phyloP scores from a whole-genome alignment of 2,888 invertebrate species.

The Dolomedes plantarius region DNA sequence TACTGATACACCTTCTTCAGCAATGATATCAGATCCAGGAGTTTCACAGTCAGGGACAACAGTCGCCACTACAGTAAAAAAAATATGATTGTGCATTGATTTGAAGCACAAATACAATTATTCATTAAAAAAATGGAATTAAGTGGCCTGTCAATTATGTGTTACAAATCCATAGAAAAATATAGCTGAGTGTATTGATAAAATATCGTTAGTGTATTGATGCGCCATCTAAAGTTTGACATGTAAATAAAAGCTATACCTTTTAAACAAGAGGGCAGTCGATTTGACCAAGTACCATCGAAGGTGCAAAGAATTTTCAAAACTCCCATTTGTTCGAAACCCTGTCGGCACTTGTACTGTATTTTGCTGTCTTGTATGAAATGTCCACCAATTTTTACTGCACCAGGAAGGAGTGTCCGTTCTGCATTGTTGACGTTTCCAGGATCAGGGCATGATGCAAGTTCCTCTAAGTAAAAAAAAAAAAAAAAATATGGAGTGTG shows the following conservation, averaged over 20 bases:
- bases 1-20: slow-evolving; percentile 39
- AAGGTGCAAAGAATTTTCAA: slow-evolving; percentile 24
- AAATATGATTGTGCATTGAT: no score
- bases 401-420: slow-evolving; percentile 7
- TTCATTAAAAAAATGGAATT: no score
- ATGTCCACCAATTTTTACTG: slow-evolving; percentile 23
- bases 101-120: no score
- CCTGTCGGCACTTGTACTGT: slow-evolving; percentile 38
- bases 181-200: no score
- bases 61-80: slow-evolving; percentile 37
- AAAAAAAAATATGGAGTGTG: neutral
- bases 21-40: slow-evolving; percentile 40
- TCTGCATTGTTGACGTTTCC: slow-evolving; percentile 38
- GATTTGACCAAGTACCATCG: slow-evolving; percentile 61
- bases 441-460: slow-evolving; percentile 54
- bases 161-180: no score
- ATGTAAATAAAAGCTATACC: neutral
- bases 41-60: slow-evolving; percentile 53
- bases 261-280: slow-evolving; percentile 54
- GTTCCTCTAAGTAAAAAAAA: slow-evolving; percentile 23
- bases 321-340: slow-evolving; percentile 49
- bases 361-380: slow-evolving; percentile 47
- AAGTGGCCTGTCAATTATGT: no score
- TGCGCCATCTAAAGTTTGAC: no score
- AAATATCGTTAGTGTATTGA: no score